Percentiles rank a stretch among this genome's conserved stretches.
These are phyloP conservation scores for Tachysurus vachellii DNA, from an alignment of 2,113 vertebrate species.

Conservation along the genomic window DNA sequence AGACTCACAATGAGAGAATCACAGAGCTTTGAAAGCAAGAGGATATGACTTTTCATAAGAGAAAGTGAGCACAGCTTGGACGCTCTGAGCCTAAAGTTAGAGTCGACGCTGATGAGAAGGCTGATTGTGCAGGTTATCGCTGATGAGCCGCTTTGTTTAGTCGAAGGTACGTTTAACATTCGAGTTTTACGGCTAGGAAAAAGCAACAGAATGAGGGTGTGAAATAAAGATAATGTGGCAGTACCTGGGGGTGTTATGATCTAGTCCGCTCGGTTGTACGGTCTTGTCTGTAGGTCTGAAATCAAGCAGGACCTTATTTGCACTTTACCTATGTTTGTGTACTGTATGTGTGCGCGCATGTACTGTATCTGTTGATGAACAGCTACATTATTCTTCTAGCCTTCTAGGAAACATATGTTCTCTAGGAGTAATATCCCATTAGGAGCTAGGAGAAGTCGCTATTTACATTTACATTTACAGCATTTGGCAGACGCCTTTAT, in stretches of 20 bases:
- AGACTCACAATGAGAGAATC: slow-evolving; percentile 56
- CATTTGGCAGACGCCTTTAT: no score
- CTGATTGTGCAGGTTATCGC: slow-evolving; percentile 42
- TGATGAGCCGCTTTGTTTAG: slow-evolving; percentile 51
- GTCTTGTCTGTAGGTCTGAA: neutral
- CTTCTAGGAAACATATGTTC: slow-evolving; percentile 79
- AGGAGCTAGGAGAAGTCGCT: slow-evolving; percentile 70
- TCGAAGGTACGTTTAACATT: slow-evolving; percentile 30
- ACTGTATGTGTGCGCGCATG: slow-evolving; percentile 34
- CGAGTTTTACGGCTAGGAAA: neutral
- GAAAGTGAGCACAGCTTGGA: slow-evolving; percentile 2
- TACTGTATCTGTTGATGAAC: slow-evolving; percentile 19
- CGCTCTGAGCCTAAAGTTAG: neutral
- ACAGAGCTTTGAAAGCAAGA: slow-evolving; percentile 39
- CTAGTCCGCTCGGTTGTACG: neutral
- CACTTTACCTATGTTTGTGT: slow-evolving; percentile 41
- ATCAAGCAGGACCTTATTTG: slow-evolving; percentile 32
- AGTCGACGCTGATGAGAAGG: slow-evolving; percentile 48
- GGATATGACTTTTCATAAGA: neutral
- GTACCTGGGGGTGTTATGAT: neutral
- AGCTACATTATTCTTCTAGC: slow-evolving; percentile 55
- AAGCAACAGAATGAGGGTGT: neutral
- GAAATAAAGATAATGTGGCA: neutral
- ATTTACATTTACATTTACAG: no score
- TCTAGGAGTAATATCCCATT: slow-evolving; percentile 75